Conservation (phyloP, 1,140 invertebrate species). For the Zophobas morio region DNA sequence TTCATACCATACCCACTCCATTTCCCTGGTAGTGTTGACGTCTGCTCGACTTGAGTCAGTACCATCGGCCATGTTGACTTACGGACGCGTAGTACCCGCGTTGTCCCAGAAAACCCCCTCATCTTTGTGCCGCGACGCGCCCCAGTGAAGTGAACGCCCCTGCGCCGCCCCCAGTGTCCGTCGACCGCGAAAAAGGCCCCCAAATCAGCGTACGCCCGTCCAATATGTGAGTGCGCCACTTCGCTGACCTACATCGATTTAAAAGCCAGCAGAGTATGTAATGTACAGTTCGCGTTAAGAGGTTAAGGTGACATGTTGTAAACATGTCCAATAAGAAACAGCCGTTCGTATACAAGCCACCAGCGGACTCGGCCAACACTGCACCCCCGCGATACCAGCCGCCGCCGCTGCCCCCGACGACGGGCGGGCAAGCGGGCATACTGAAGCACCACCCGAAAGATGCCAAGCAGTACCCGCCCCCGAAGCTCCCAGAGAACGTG, state of each 20-base stretch:
- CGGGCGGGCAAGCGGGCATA: slow-evolving; percentile 67
- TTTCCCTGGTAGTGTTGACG: slow-evolving; percentile 21
- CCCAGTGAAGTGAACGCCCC: slow-evolving; percentile 43
- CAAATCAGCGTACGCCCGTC: slow-evolving; percentile 11
- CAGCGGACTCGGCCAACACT: slow-evolving; percentile 56
- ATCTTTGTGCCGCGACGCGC: slow-evolving; percentile 27
- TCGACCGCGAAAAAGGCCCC: neutral
- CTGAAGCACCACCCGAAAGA: slow-evolving; percentile 70
- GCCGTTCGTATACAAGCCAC: slow-evolving; percentile 61
- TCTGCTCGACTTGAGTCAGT: slow-evolving; percentile 27
- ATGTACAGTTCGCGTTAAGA: slow-evolving; percentile 51
- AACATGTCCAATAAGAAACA: slow-evolving; percentile 67
- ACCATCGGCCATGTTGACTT: slow-evolving; percentile 58
- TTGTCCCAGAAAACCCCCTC: slow-evolving; percentile 14
- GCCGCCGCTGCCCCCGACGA: slow-evolving; percentile 72
- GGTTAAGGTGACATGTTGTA: slow-evolving; percentile 54
- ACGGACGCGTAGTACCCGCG: slow-evolving; percentile 44
- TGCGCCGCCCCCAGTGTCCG: slow-evolving; percentile 16
- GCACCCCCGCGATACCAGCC: slow-evolving; percentile 78
- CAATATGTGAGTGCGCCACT: slow-evolving; percentile 57
- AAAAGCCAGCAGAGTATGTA: slow-evolving; percentile 54
- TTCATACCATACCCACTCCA: slow-evolving; percentile 1
- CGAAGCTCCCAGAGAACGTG: slow-evolving; percentile 45
- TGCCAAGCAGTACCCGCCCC: slow-evolving; percentile 47
- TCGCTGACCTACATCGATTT: slow-evolving; percentile 58